A percentile compares a stretch with the other conserved stretches of the same genome.
phyloP scores from a whole-genome alignment of 2,888 invertebrate genomes.

The Ennomos fuscantarius region DNA sequence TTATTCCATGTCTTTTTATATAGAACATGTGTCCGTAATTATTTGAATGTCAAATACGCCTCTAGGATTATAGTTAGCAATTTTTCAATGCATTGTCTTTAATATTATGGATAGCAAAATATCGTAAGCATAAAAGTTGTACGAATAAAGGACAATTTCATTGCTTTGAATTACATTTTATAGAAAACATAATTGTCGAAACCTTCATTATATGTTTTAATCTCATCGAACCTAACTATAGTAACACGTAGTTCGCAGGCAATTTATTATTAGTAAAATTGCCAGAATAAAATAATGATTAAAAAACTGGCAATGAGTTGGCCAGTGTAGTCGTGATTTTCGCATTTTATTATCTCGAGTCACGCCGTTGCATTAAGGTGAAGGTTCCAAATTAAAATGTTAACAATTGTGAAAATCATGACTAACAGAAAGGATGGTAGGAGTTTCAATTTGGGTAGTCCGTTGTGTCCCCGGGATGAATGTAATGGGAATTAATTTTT shows the following conservation, averaged over 20 bases:
- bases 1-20: conserved; percentile 25
- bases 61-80: conserved; percentile 33
- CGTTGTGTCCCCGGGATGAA: too few relatives aligned
- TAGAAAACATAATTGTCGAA: conserved; percentile 14
- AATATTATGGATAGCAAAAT: conserved; percentile 42
- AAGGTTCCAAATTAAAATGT: too few relatives aligned
- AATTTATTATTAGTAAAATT: conserved; percentile 40
- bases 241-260: conserved; percentile 32
- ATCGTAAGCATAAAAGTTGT: conserved; percentile 58
- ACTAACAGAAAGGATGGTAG: background rate
- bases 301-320: conserved; percentile 51
- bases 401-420: conserved; percentile 2
- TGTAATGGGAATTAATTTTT: too few relatives aligned
- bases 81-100: conserved; percentile 52
- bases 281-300: conserved; percentile 42
- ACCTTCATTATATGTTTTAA: conserved; percentile 4
- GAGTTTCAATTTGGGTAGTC: too few relatives aligned
- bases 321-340: conserved; percentile 42
- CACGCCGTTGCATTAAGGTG: too few relatives aligned
- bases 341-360: conserved; percentile 25
- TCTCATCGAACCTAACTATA: conserved; percentile 19
- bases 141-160: conserved; percentile 50
- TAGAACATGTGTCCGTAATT: conserved; percentile 28
- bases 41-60: conserved; percentile 15
- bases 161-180: conserved; percentile 40